A percentile compares a stretch with the other conserved stretches of the same genome.
Evolutionary conservation across 2,888 invertebrate genomes (phyloP).

Genomic region (Tridacna crocea): DNA sequence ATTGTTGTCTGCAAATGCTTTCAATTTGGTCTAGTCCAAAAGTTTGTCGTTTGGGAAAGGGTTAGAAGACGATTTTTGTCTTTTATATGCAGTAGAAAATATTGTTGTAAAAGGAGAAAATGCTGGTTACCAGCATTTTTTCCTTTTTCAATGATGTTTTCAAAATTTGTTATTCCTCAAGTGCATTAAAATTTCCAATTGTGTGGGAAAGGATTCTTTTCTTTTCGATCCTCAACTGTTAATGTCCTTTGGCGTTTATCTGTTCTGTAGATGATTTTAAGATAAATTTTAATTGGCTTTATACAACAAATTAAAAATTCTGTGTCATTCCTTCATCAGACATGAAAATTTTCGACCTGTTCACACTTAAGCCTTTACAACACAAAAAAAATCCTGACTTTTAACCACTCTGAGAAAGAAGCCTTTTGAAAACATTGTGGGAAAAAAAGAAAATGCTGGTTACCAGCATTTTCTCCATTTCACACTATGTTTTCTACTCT

Average conservation of each 20-base stretch:
- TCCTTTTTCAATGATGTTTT: neutral
- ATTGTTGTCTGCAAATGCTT: no score
- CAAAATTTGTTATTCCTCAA: neutral
- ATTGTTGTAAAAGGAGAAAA: neutral
- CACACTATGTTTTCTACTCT: constrained; percentile 6
- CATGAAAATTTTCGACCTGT: no score
- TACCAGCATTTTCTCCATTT: constrained; percentile 9
- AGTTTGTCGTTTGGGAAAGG: no score
- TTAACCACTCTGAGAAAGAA: no score
- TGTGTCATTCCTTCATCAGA: no score
- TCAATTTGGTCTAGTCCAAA: neutral
- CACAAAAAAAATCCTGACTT: no score
- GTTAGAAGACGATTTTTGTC: neutral
- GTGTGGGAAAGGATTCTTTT: neutral
- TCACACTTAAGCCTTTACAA: no score
- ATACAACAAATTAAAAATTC: no score
- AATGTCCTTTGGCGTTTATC: no score
- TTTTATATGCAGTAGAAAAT: neutral
- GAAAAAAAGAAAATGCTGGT: constrained; percentile 5
- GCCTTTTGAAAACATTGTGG: neutral
- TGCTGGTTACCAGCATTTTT: neutral
- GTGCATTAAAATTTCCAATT: neutral
- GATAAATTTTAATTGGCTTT: no score
- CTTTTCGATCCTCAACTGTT: no score
- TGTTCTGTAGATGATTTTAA: no score